Conservation (phyloP, 2,797 vertebrate species). For the Cynopterus sphinx region DNA sequence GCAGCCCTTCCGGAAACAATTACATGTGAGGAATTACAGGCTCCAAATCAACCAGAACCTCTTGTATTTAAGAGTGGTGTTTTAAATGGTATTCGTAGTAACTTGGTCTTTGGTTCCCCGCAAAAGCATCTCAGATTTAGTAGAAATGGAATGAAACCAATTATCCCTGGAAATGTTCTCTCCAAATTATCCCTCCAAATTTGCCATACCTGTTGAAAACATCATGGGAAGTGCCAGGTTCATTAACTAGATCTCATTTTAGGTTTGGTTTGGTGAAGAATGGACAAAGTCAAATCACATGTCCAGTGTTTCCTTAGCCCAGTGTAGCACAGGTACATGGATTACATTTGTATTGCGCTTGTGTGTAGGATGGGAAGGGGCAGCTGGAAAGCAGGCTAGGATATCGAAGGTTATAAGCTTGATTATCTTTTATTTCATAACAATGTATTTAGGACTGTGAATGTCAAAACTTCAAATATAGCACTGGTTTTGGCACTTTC, state of each 20-base stretch:
- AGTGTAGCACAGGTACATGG: not conserved
- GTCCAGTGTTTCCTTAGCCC: not conserved
- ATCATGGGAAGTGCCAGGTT: not conserved
- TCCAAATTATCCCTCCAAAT: no score
- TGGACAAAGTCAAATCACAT: not conserved
- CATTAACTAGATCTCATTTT: not conserved
- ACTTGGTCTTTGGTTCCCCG: not conserved
- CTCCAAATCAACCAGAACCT: not conserved
- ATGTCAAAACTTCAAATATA: not conserved
- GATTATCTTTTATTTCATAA: not conserved
- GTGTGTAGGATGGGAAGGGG: fast-evolving
- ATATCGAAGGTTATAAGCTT: not conserved
- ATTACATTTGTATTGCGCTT: not conserved
- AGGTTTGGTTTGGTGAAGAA: not conserved
- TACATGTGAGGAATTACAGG: not conserved
- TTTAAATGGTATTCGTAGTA: not conserved
- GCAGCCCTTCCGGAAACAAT: not conserved
- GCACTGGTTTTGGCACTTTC: not conserved
- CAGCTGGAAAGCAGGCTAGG: not conserved
- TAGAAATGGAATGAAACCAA: not conserved
- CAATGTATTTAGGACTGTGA: not conserved
- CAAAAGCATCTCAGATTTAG: not conserved
- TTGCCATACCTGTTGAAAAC: not conserved
- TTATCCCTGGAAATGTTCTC: not conserved
- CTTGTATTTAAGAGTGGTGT: not conserved